Conservation (phyloP, 2,113 vertebrate genomes). For the Ptyas mucosa region DNA sequence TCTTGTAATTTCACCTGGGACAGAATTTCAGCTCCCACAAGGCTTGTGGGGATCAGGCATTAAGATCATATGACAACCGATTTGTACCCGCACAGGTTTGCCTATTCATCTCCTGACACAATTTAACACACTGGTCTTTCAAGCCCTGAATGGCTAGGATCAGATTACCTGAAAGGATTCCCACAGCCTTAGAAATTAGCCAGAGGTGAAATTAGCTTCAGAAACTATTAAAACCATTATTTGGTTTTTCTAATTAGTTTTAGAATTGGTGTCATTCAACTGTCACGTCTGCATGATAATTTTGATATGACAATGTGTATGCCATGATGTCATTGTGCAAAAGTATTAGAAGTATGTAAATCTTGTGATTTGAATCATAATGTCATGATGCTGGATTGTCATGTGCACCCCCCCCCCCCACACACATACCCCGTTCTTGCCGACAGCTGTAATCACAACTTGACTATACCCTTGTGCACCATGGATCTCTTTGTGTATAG, state of each 20-base stretch:
- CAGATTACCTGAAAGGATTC: not conserved
- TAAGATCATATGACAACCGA: not conserved
- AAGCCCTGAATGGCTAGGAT: not conserved
- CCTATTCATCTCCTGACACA: not conserved
- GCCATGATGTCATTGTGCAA: not conserved
- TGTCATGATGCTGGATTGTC: not conserved
- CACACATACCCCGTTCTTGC: not conserved
- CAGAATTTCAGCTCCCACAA: not conserved
- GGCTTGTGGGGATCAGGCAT: not conserved
- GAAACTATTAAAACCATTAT: not conserved
- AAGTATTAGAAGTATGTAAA: not conserved
- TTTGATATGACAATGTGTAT: not conserved
- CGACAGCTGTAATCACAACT: not conserved
- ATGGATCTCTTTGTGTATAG: not conserved
- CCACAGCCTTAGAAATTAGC: not conserved
- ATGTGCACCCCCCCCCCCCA: not conserved
- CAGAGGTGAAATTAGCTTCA: not conserved
- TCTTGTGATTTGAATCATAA: not conserved
- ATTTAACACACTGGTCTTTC: not conserved
- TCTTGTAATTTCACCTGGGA: not conserved
- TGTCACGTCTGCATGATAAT: not conserved
- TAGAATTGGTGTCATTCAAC: not conserved
- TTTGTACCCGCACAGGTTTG: not conserved
- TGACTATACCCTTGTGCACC: not conserved
- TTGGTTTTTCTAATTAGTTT: not conserved